Percentiles rank a stretch among this genome's conserved stretches.
Conservation (phyloP, 2,888 invertebrate genomes). For the Ceratothoa steindachneri region DNA sequence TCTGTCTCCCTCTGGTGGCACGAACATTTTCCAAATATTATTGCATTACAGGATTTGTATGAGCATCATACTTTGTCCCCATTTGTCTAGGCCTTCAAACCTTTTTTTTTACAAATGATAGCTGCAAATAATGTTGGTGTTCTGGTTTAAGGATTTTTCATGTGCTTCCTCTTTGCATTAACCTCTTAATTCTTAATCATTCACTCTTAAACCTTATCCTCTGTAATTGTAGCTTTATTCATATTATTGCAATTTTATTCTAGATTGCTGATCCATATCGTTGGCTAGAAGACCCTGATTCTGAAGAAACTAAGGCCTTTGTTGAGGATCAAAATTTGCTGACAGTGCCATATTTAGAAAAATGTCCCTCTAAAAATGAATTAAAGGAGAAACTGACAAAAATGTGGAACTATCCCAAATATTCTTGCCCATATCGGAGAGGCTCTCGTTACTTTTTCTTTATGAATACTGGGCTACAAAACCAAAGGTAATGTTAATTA, state of each 20-base stretch:
- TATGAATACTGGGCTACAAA: constrained; percentile 91
- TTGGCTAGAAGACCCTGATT: constrained; percentile 94
- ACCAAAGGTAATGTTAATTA: constrained; percentile 86
- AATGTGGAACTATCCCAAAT: constrained; percentile 95
- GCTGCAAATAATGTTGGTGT: too few relatives aligned
- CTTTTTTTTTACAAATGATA: too few relatives aligned
- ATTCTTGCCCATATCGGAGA: constrained; percentile 75
- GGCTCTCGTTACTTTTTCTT: constrained; percentile 85
- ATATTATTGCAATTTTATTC: constrained; percentile 32
- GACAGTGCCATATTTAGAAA: constrained; percentile 76
- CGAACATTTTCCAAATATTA: too few relatives aligned
- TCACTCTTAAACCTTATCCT: not conserved
- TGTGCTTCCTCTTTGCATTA: not conserved
- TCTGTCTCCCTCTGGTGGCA: too few relatives aligned
- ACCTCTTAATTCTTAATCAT: not conserved
- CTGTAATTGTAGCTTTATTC: not conserved
- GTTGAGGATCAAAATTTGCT: constrained; percentile 86
- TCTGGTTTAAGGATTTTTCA: too few relatives aligned
- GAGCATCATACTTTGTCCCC: too few relatives aligned
- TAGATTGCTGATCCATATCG: constrained; percentile 86
- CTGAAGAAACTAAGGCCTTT: constrained; percentile 81
- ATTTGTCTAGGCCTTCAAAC: too few relatives aligned
- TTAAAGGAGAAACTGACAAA: constrained; percentile 76
- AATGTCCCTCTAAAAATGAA: constrained; percentile 66
- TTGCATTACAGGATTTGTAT: too few relatives aligned